These are phyloP conservation scores for Silurus glanis DNA, from an alignment of 2,113 vertebrate genomes.

Conservation along the genomic window DNA sequence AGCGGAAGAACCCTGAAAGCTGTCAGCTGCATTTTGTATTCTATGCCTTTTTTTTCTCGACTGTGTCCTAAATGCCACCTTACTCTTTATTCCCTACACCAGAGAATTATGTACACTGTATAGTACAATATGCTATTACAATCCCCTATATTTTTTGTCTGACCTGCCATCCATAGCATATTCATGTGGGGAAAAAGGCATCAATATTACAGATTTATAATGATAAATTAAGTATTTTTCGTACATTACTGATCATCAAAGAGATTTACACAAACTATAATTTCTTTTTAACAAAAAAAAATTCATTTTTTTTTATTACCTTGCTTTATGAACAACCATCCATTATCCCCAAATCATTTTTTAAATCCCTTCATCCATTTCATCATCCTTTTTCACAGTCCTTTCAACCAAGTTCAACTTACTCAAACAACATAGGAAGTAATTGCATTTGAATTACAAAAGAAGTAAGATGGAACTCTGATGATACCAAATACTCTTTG, in stretches of 20 bases:
- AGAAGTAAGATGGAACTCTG: neutral
- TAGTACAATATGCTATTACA: neutral
- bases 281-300: neutral
- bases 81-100: neutral
- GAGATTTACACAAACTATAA: neutral
- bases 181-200: neutral
- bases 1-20: neutral
- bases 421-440: constrained; percentile 60
- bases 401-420: neutral
- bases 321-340: constrained; percentile 14
- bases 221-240: neutral
- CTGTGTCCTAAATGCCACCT: neutral
- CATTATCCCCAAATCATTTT: neutral
- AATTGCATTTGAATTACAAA: constrained; percentile 14
- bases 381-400: neutral
- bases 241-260: neutral
- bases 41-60: neutral
- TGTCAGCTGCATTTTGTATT: neutral
- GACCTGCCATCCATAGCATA: neutral
- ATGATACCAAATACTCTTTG: neutral
- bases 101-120: neutral
- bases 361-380: neutral
- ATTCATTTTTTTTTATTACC: neutral
- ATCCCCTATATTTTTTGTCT: neutral
- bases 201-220: neutral